Conservation (phyloP, 2,888 invertebrate species). For the Sphaerophoria taeniata region DNA sequence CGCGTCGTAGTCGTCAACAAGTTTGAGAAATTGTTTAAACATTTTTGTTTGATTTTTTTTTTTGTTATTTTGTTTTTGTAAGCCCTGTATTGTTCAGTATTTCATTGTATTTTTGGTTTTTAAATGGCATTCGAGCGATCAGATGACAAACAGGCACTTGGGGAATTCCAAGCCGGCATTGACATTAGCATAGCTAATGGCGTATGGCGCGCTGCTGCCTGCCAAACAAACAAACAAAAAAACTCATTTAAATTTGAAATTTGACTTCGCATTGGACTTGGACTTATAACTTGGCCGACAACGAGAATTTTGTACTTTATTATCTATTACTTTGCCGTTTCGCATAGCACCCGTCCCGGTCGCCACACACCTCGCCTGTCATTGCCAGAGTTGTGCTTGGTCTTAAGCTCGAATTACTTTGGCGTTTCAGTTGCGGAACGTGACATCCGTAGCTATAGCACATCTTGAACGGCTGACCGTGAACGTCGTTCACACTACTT, state of each 20-base stretch:
- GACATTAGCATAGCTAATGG: conserved; percentile 68
- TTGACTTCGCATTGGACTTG: conserved; percentile 43
- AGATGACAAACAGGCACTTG: conserved; percentile 68
- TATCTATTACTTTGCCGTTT: conserved; percentile 36
- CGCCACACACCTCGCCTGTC: too few species aligned
- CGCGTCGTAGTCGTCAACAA: conserved; percentile 66
- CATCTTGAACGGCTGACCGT: conserved; percentile 54
- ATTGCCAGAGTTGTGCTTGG: background rate
- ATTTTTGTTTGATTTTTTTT: conserved; percentile 24
- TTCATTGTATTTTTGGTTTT: conserved; percentile 36
- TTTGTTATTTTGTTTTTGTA: background rate
- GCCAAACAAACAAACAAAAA: conserved; percentile 44
- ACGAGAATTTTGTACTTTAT: background rate
- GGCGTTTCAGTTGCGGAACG: conserved; percentile 48
- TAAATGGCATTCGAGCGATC: conserved; percentile 59
- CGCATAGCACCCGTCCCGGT: background rate
- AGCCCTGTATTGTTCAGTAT: background rate
- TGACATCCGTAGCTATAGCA: conserved; percentile 62
- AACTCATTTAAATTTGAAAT: conserved; percentile 66
- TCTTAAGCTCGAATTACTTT: conserved; percentile 40
- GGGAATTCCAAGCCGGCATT: conserved; percentile 71
- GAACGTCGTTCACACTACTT: conserved; percentile 40
- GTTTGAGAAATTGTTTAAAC: conserved; percentile 66
- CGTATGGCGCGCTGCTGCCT: conserved; percentile 55
- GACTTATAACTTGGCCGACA: background rate